Conservation (phyloP, 2,113 vertebrate genomes). For the Gymnocephalus cernua region DNA sequence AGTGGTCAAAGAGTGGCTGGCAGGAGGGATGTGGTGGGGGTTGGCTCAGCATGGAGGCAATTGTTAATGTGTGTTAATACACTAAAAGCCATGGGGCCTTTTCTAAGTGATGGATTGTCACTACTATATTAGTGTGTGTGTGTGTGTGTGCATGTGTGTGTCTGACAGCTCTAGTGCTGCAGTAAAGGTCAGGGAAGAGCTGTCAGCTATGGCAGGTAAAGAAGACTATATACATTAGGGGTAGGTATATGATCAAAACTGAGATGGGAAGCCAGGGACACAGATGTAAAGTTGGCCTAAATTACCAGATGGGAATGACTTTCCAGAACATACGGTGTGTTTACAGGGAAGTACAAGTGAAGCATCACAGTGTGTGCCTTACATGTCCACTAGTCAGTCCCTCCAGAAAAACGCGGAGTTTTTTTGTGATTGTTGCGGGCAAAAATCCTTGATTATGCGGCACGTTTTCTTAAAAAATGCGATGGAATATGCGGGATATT, state of each 20-base stretch:
- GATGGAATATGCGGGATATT: no score
- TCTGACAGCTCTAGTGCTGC: constrained; percentile 57
- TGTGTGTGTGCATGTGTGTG: background rate
- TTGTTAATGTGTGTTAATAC: constrained; percentile 80
- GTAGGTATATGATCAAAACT: constrained; percentile 10
- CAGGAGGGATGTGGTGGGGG: constrained; percentile 20
- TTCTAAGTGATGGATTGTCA: constrained; percentile 67
- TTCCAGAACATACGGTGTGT: background rate
- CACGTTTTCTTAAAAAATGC: no score
- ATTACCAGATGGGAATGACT: background rate
- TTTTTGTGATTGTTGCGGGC: no score
- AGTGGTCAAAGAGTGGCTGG: constrained; percentile 41
- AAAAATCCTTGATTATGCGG: no score
- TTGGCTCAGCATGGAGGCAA: constrained; percentile 31
- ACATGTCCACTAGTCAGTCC: background rate
- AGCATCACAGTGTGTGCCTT: background rate
- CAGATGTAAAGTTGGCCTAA: background rate
- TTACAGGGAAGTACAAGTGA: background rate
- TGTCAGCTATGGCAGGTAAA: constrained; percentile 44
- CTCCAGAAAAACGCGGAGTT: no score
- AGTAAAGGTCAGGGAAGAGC: constrained; percentile 49
- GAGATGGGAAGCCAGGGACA: background rate
- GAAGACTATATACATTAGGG: constrained; percentile 3
- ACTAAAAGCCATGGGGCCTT: constrained; percentile 77
- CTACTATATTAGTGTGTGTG: constrained; percentile 70